Percentiles rank a stretch among this genome's conserved stretches.
These are phyloP conservation scores for Protonemura montana DNA, from an alignment of 2,888 invertebrate species.

Conservation along the genomic window DNA sequence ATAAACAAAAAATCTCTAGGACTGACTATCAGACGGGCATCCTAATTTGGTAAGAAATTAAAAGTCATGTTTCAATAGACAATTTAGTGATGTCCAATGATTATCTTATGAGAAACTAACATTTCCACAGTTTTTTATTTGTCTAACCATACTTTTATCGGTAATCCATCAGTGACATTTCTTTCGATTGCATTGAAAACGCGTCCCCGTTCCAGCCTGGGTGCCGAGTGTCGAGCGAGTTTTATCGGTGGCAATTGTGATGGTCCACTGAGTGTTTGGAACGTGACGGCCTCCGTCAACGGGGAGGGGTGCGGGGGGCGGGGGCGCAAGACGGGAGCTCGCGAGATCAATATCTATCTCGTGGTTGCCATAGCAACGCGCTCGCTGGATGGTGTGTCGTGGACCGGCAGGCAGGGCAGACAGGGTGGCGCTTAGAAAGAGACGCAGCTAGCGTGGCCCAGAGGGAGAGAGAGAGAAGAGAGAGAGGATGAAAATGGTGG, in stretches of 20 bases:
- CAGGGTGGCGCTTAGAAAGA: slow-evolving; percentile 62
- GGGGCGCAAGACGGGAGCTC: slow-evolving; percentile 7
- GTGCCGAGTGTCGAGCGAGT: neutral
- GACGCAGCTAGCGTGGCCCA: slow-evolving; percentile 2
- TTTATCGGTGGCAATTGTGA: neutral
- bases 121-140: no score
- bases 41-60: no score
- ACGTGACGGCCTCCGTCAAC: neutral
- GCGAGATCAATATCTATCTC: slow-evolving; percentile 59
- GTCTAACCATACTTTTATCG: neutral
- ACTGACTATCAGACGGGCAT: no score
- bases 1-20: no score
- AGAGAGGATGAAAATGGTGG: no score
- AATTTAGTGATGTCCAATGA: no score
- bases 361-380: slow-evolving; percentile 60
- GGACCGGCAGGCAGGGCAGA: slow-evolving; percentile 64
- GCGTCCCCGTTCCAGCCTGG: neutral
- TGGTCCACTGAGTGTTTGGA: slow-evolving; percentile 7
- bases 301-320: neutral
- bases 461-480: neutral
- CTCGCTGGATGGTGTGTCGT: slow-evolving; percentile 51
- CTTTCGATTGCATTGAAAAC: no score
- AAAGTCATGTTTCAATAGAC: no score
- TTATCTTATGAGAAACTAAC: no score
- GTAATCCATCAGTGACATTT: neutral